These are phyloP conservation scores for Agonopterix heracliana DNA, from an alignment of 2,888 invertebrate species.

Conservation along the genomic window DNA sequence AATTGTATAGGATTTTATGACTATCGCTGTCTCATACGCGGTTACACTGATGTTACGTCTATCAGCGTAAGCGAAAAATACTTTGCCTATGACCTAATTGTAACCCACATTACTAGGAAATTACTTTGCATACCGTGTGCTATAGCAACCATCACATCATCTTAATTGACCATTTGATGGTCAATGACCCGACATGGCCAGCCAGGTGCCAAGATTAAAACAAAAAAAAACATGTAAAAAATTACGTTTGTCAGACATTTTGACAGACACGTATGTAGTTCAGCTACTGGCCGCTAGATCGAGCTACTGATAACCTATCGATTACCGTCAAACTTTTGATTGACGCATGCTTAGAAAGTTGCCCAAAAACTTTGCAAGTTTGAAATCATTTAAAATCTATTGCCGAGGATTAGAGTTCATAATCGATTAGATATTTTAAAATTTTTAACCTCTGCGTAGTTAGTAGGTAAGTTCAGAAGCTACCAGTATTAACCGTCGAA, in stretches of 20 bases:
- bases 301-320: constrained; percentile 54
- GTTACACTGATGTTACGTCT: too few species aligned
- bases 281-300: constrained; percentile 57
- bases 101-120: background rate
- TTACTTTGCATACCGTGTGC: background rate
- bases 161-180: constrained; percentile 7
- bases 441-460: constrained; percentile 16
- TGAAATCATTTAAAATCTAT: constrained; percentile 10
- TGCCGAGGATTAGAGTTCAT: constrained; percentile 25
- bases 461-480: constrained; percentile 29
- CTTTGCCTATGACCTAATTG: too few species aligned
- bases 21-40: too few species aligned
- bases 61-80: too few species aligned
- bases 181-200: constrained; percentile 5
- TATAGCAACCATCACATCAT: constrained; percentile 2
- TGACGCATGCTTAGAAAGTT: constrained; percentile 50
- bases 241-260: constrained; percentile 9
- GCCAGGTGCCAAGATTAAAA: constrained; percentile 7
- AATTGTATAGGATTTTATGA: too few species aligned
- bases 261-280: constrained; percentile 28
- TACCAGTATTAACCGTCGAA: constrained; percentile 48
- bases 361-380: constrained; percentile 12
- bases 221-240: constrained; percentile 19
- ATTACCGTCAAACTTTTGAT: constrained; percentile 51
- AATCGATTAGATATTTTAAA: constrained; percentile 19